Percentiles rank a stretch among this genome's conserved stretches.
Evolutionary conservation across 2,888 invertebrate genomes (phyloP).

Genomic region (Hyposoter didymator): DNA sequence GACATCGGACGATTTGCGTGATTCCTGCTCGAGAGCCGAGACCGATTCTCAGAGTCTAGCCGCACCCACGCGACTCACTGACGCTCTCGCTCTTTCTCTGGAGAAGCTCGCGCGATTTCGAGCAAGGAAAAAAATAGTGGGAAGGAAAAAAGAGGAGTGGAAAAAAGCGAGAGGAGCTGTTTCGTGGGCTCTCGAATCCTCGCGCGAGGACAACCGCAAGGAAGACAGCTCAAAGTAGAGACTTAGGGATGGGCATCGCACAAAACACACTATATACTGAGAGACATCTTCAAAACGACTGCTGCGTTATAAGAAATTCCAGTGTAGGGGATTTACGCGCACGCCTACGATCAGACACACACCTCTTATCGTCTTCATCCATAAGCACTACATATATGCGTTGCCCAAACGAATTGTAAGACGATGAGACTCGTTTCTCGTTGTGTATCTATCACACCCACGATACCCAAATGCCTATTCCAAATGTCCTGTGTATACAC

Average conservation of each 20-base stretch:
- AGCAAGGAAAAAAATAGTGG: slow-evolving; percentile 21
- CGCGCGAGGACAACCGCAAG: slow-evolving; percentile 45
- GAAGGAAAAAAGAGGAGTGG: not conserved
- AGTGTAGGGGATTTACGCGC: slow-evolving; percentile 66
- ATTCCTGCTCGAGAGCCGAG: slow-evolving; percentile 23
- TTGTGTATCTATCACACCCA: slow-evolving; percentile 68
- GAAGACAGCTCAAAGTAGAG: slow-evolving; percentile 23
- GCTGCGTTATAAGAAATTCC: slow-evolving; percentile 65
- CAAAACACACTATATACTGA: slow-evolving; percentile 14
- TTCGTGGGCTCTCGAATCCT: slow-evolving; percentile 42
- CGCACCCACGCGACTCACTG: slow-evolving; percentile 53
- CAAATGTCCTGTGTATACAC: slow-evolving; percentile 55
- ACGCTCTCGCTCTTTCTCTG: slow-evolving; percentile 4
- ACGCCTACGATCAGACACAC: slow-evolving; percentile 64
- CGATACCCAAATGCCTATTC: slow-evolving; percentile 67
- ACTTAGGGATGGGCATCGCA: slow-evolving; percentile 60
- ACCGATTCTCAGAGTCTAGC: slow-evolving; percentile 54
- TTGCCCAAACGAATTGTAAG: slow-evolving; percentile 17
- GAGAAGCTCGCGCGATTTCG: slow-evolving; percentile 55
- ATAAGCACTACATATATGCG: slow-evolving; percentile 20
- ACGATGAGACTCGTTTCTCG: slow-evolving; percentile 57
- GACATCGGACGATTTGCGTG: slow-evolving; percentile 44
- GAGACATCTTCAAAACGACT: slow-evolving; percentile 59
- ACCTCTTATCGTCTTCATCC: slow-evolving; percentile 44
- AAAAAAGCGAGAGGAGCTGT: slow-evolving; percentile 10